phyloP scores from a whole-genome alignment of 2,113 vertebrate genomes.

The Loxodonta africana region DNA sequence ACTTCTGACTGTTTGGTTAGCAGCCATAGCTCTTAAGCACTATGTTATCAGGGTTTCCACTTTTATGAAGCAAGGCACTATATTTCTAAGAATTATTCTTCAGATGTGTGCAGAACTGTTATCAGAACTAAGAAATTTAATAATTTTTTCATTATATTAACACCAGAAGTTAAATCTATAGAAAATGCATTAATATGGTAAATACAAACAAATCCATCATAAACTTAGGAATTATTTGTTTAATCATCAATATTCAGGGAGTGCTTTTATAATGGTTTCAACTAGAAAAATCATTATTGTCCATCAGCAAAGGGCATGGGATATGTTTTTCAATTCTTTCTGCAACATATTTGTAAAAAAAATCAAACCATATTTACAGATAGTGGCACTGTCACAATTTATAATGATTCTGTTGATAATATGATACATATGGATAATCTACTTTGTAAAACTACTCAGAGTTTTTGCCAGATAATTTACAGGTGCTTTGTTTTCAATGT shows the following conservation, averaged over 20 bases:
- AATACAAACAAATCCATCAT: background rate
- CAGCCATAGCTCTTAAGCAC: no score
- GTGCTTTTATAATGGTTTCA: background rate
- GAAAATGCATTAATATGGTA: no score
- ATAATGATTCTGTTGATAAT: conserved; percentile 19
- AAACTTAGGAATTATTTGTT: no score
- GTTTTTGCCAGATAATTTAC: background rate
- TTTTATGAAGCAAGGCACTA: background rate
- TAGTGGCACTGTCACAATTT: background rate
- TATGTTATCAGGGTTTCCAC: no score
- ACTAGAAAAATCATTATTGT: background rate
- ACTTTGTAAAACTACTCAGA: background rate
- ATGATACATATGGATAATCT: background rate
- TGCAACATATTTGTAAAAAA: background rate
- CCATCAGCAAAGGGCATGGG: background rate
- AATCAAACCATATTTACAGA: background rate
- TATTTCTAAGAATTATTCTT: background rate
- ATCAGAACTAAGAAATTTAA: background rate
- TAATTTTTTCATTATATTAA: background rate
- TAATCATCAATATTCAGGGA: background rate
- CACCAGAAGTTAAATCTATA: no score
- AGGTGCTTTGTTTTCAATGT: background rate
- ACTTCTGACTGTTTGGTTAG: no score
- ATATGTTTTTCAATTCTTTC: background rate
- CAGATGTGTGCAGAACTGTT: background rate